These are phyloP conservation scores for Stratiomys singularior DNA, from an alignment of 2,888 invertebrate species.

Conservation along the genomic window DNA sequence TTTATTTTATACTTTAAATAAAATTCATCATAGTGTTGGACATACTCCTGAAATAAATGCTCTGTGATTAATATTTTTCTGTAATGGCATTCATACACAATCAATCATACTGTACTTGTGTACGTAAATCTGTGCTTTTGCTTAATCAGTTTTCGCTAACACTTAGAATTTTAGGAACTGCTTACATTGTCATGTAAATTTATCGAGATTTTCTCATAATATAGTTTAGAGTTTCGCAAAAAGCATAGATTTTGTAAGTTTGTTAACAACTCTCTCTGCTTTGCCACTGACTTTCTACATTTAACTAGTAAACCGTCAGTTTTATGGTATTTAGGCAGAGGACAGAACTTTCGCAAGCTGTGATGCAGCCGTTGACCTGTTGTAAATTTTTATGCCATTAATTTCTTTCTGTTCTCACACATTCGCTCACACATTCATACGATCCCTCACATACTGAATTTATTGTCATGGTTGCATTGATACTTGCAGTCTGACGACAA, in stretches of 20 bases:
- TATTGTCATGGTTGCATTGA: conserved; percentile 26
- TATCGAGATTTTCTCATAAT: too few species aligned
- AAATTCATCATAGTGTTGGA: conserved; percentile 54
- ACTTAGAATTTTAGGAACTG: background rate
- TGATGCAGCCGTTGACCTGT: conserved; percentile 48
- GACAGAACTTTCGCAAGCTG: conserved; percentile 36
- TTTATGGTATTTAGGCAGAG: conserved; percentile 33
- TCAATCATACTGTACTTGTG: conserved; percentile 53
- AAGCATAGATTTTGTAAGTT: conserved; percentile 50
- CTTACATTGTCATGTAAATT: background rate
- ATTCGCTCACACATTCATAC: conserved; percentile 43
- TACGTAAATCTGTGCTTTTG: conserved; percentile 46
- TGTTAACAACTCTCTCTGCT: conserved; percentile 51
- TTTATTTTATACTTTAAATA: conserved; percentile 52
- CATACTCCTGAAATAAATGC: conserved; percentile 58
- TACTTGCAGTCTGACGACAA: too few species aligned
- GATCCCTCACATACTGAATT: conserved; percentile 20
- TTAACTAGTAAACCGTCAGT: conserved; percentile 32
- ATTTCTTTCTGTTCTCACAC: conserved; percentile 47
- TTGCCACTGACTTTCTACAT: conserved; percentile 40
- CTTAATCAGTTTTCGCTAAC: background rate
- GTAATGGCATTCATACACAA: conserved; percentile 57
- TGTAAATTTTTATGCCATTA: conserved; percentile 51
- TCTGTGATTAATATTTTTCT: conserved; percentile 59
- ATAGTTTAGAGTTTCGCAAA: background rate